Base-by-base conservation (phyloP, 1,140 invertebrate genomes). In the Physella acuta region DNA sequence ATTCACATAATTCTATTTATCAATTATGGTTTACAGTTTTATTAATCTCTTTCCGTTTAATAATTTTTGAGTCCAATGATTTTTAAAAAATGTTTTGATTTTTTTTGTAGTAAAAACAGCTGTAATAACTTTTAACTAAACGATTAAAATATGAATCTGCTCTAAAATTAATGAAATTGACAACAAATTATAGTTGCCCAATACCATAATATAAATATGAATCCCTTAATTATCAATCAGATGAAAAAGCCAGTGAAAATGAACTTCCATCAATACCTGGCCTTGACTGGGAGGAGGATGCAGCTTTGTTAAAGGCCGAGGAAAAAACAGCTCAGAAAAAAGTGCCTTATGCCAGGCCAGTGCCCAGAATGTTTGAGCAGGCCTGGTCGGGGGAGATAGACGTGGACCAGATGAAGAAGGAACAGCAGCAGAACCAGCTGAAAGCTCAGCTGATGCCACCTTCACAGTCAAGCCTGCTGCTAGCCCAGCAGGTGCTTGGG, bases 351-450 rank as follows among this genome's bases (percentile, higher is more conserved):
- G 93, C 94, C 72, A 95, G 97, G 82, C 94, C 95, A 20, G 97
- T 98, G 82, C 95, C 95, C 3, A 90, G 92, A 75, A 94, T 95
- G 79, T 98, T 98, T 86, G 94, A 97, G 85, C 93, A 93, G 31
- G 93, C 96, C 69, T 98, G 95, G 95, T 94, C 94, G 78, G 93
- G 94, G 79, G 90, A 90, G 33, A 78, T 78, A 30, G 75, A 63
- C 33, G 28, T 59, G 36, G 69, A 73, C 16, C 44, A 68, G 51
- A 36, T 69, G n/a, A 64, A 49, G 66, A 72, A 63, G 30, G 70
- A 63, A 24, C 58, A 62, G 36, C 68, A 69, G 56, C 53, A 60
- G 14, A 33, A 55, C 28, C 49, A 58, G 37, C 64, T 61, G 53
- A 63, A 59, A 26, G 36, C 16, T 26, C 59, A 51, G 26, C 26